These are phyloP conservation scores for Drosophila longiperda DNA, from an alignment of 2,888 invertebrate species.

Conservation along the genomic window DNA sequence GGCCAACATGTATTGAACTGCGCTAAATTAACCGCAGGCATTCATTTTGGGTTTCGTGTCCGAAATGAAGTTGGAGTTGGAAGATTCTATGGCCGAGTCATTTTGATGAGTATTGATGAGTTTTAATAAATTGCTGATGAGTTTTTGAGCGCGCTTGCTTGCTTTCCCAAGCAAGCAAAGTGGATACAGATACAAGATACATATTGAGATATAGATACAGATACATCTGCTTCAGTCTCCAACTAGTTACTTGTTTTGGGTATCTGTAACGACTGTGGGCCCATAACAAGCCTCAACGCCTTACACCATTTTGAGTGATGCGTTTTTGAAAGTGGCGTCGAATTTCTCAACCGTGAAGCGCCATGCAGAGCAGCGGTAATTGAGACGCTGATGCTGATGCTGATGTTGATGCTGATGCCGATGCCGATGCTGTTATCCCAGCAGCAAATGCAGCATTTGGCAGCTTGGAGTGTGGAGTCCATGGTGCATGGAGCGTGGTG, in stretches of 20 bases:
- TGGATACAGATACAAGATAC: background rate
- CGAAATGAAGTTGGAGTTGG: conserved; percentile 28
- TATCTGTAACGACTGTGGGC: conserved; percentile 57
- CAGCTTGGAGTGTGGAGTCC: conserved; percentile 28
- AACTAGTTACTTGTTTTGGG: conserved; percentile 43
- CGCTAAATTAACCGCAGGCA: conserved; percentile 79
- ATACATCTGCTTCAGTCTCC: conserved; percentile 35
- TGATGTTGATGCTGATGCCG: conserved; percentile 26
- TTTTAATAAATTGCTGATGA: conserved; percentile 82
- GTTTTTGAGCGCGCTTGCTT: conserved; percentile 62
- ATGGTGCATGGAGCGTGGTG: conserved; percentile 43
- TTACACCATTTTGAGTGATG: conserved; percentile 72
- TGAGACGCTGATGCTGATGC: conserved; percentile 71
- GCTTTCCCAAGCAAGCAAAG: conserved; percentile 53
- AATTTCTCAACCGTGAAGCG: conserved; percentile 80
- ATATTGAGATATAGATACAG: conserved; percentile 19
- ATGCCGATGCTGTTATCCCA: conserved; percentile 36
- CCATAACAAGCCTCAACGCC: conserved; percentile 73
- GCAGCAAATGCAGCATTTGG: conserved; percentile 3
- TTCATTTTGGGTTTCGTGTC: conserved; percentile 56
- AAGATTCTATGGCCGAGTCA: conserved; percentile 55
- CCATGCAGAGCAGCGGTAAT: conserved; percentile 77
- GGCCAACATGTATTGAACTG: conserved; percentile 57
- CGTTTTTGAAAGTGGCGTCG: conserved; percentile 80
- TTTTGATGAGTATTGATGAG: conserved; percentile 82